phyloP scores from a whole-genome alignment of 2,888 invertebrate species.

The Pelosia muscerda region DNA sequence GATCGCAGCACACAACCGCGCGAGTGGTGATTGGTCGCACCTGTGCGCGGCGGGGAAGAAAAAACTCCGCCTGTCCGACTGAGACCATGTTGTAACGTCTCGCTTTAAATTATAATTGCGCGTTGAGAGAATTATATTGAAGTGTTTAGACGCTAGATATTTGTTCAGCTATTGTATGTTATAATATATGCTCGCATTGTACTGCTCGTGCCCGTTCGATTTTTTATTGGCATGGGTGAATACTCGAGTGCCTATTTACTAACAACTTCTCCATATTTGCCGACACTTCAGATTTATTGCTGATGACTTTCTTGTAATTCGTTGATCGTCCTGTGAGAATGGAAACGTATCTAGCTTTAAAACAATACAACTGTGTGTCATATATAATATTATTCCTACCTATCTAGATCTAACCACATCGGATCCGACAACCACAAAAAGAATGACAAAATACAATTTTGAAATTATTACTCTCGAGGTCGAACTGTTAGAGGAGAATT shows the following conservation, averaged over 20 bases:
- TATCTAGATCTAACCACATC: neutral
- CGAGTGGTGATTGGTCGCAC: constrained; percentile 74
- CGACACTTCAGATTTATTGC: constrained; percentile 8
- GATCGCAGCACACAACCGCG: constrained; percentile 58
- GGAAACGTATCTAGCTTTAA: neutral
- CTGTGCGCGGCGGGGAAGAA: constrained; percentile 65
- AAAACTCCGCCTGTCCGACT: constrained; percentile 66
- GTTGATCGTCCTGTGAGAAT: neutral
- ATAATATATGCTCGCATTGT: constrained; percentile 36
- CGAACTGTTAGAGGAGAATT: neutral
- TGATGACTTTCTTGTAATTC: neutral
- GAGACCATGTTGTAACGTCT: constrained; percentile 64
- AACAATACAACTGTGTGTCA: neutral
- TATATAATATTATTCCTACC: neutral
- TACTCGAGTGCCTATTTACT: constrained; percentile 30
- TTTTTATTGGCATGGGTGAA: constrained; percentile 27
- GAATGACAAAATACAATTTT: neutral
- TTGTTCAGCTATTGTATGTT: constrained; percentile 44
- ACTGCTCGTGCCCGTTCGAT: constrained; percentile 24
- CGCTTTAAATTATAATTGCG: constrained; percentile 55
- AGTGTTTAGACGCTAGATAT: constrained; percentile 48
- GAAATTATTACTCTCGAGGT: neutral
- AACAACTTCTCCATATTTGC: constrained; percentile 21
- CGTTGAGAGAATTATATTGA: constrained; percentile 55
- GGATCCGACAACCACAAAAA: neutral